These are phyloP conservation scores for Neodiprion virginianus DNA, from an alignment of 1,140 invertebrate genomes.

Conservation along the genomic window DNA sequence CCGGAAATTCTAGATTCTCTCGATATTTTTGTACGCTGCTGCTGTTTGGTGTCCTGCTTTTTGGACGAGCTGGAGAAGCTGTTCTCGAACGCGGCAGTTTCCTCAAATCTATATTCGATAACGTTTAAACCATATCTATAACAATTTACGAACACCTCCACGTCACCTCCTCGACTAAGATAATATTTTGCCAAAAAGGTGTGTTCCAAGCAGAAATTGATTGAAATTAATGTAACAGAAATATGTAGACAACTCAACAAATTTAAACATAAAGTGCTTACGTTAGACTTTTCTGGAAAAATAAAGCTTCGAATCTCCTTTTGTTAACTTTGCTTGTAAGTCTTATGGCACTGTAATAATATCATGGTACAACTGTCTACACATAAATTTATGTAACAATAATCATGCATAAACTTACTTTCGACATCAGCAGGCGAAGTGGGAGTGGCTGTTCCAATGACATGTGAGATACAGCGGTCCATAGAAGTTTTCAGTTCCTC, in stretches of 20 bases:
- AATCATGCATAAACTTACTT: constrained; percentile 18
- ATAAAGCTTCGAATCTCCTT: not conserved
- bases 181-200: no score
- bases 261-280: no score
- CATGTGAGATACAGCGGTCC: constrained; percentile 80
- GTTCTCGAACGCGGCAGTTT: constrained; percentile 45
- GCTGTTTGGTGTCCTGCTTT: constrained; percentile 35
- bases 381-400: no score
- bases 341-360: no score
- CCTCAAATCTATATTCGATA: constrained; percentile 32
- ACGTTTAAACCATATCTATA: not conserved
- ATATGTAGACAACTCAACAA: not conserved
- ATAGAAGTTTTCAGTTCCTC: constrained; percentile 75
- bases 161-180: not conserved
- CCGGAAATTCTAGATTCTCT: constrained; percentile 39
- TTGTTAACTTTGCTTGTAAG: no score
- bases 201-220: no score
- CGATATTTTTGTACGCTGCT: constrained; percentile 31
- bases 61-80: constrained; percentile 41
- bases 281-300: not conserved
- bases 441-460: constrained; percentile 71
- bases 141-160: not conserved
- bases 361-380: no score
- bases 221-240: no score
- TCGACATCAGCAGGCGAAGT: constrained; percentile 45